Evolutionary conservation across 2,888 invertebrate genomes (phyloP).

Genomic region (Drosophila vallismaia): DNA sequence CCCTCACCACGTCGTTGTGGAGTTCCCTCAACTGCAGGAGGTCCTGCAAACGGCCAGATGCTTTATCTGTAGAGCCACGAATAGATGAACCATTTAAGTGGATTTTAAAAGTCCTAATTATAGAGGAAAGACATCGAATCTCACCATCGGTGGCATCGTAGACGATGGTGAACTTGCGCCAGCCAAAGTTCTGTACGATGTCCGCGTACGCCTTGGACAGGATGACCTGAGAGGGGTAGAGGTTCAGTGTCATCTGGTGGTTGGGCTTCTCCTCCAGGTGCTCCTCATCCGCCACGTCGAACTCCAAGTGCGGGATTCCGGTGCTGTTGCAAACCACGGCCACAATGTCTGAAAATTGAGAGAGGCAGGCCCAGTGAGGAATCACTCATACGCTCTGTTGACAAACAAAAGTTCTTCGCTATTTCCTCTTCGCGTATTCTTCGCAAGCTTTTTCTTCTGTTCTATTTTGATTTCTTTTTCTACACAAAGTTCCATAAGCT

Average conservation of each 20-base stretch:
- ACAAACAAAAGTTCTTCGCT: constrained; percentile 49
- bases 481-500: constrained; percentile 47
- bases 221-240: constrained; percentile 88
- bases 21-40: constrained; percentile 89
- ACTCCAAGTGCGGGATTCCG: constrained; percentile 87
- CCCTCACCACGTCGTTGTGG: constrained; percentile 88
- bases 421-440: constrained; percentile 19
- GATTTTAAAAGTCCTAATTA: background rate
- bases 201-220: constrained; percentile 90
- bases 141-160: constrained; percentile 92
- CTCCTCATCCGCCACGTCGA: constrained; percentile 85
- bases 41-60: constrained; percentile 91
- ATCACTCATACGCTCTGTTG: constrained; percentile 43
- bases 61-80: constrained; percentile 82
- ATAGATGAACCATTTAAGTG: too few relatives aligned
- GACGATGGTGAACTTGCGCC: constrained; percentile 92
- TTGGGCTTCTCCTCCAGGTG: constrained; percentile 79
- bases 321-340: constrained; percentile 87
- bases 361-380: background rate
- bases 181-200: constrained; percentile 88
- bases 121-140: constrained; percentile 4
- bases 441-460: constrained; percentile 8
- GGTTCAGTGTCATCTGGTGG: constrained; percentile 87
- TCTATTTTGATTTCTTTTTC: constrained; percentile 63
- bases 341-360: constrained; percentile 76